Evolutionary conservation across 2,888 invertebrate genomes (phyloP).

Genomic region (Campoletis raptor): DNA sequence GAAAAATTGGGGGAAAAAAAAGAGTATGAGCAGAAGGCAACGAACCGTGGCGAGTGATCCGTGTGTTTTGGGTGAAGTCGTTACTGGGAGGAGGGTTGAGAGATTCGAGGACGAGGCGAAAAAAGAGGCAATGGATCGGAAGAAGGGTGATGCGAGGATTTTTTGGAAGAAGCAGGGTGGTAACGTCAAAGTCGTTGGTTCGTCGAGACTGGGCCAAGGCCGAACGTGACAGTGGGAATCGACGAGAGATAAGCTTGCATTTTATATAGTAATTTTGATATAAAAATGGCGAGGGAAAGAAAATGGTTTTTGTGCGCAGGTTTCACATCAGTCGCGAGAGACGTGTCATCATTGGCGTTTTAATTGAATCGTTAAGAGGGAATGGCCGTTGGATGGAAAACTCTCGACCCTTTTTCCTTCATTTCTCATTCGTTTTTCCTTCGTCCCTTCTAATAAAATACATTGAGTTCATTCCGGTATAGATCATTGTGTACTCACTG

Average conservation of each 20-base stretch:
- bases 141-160: constrained; percentile 37
- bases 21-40: constrained; percentile 6
- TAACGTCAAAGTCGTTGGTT: constrained; percentile 47
- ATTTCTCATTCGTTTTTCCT: background rate
- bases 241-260: constrained; percentile 38
- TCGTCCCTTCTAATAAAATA: constrained; percentile 1
- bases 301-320: background rate
- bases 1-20: background rate
- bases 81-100: constrained; percentile 39
- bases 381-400: constrained; percentile 36
- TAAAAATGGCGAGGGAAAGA: background rate
- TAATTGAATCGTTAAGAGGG: constrained; percentile 61
- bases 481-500: constrained; percentile 32
- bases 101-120: constrained; percentile 40
- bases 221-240: constrained; percentile 63
- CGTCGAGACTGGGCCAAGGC: constrained; percentile 60
- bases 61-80: constrained; percentile 36
- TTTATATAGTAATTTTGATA: background rate
- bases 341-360: constrained; percentile 37
- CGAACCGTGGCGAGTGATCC: constrained; percentile 33
- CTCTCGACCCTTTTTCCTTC: constrained; percentile 13
- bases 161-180: constrained; percentile 28
- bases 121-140: constrained; percentile 23
- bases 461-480: constrained; percentile 6
- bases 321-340: constrained; percentile 4